Base-by-base conservation (phyloP, 2,797 vertebrate genomes). In the Decapterus maruadsi region DNA sequence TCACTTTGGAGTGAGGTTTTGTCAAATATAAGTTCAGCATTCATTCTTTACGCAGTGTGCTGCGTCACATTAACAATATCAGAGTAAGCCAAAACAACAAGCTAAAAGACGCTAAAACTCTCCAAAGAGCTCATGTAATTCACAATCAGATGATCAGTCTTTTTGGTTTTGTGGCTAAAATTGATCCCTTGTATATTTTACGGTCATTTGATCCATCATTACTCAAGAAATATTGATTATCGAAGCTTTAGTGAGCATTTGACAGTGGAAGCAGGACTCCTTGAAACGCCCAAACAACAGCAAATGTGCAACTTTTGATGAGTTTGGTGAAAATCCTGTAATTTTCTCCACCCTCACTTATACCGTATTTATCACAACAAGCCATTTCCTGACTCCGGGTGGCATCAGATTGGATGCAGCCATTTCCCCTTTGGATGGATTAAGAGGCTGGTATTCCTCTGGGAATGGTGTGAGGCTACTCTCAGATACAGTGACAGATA, bases 361-460 rank as follows among this genome's bases (percentile, higher is more conserved):
- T 59, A 50, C 56, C 26, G 74, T 36, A 64, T 80, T 93, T 92
- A 91, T 88, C 87, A 69, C 68, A 86, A 85, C 68, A 72, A 71
- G 56, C 75, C 68, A 87, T 89, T 93, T 94, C 93, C 93, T 89
- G 89, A 88, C 79, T 78, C 83, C 20, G 56, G 77, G 87, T 90
- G 83, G 86, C 90, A 91, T 92, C 90, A 89, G 90, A 92, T 92
- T 88, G 85, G 81, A 89, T 36, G 46, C 43, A 89, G 75, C 67
- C 73, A 91, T 90, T 91, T 91, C 89, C 89, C 81, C 80, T 87
- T 46, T 78, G 58, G 88, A 72, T 71, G 54, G 81, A 90, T 84
- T 81, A 81, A 77, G 68, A 78, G 71, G 57, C 77, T 77, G 71
- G 64, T 72, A 59, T 78, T 90, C 87, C 83, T 81, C 58, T 53